Evolutionary conservation across 1,140 invertebrate genomes (phyloP), one percentile per base, ranked within the genome.

Genomic region (Bombus balteatus): DNA sequence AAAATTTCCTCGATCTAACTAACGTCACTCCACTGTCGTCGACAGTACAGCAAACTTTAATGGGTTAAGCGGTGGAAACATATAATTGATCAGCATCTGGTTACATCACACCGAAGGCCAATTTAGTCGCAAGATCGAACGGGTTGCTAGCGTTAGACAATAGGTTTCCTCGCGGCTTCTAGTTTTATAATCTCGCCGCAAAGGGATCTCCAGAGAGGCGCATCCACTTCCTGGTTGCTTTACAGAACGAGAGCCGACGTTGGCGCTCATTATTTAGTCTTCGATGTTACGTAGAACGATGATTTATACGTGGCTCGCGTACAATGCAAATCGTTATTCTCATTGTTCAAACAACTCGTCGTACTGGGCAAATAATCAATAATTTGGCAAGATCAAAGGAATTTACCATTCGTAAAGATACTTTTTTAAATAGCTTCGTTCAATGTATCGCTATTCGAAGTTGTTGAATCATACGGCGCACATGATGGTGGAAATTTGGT

Each of bases 151-250:
- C 37, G 68, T 10, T n/a, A 43, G 37, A 81, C 80, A 81, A 81
- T 82, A 75, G 53, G 53, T 66, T 59, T 75, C 43, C 22, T 47
- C 72, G 71, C 39, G 32, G 37, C 53, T 75, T 74, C 47, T 82
- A 43, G 71, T 73, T 82, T 82, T 82, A 59, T 34, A 74, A 82
- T 65, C 57, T 25, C n/a, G 71, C 81, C 71, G 81, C 71, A 75
- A 75, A 75, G 39, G 74, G 59, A 65, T 78, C 59, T 10, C 28
- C 12, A 10, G 57, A 41, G 39, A n/a, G 4, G 53, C 37, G 37
- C 70, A 37, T 73, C 37, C 81, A 47, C 72, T 82, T 82, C 72
- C 81, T 82, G 72, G n/a, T 82, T 75, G n/a, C 41, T 82, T 59
- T 62, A 37, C 28, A 18, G 32, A 53, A 37, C 34, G 72, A 47